A percentile compares a stretch with the other conserved stretches of the same genome.
Evolutionary conservation across 2,113 vertebrate genomes (phyloP).

Genomic region (Mola mola): DNA sequence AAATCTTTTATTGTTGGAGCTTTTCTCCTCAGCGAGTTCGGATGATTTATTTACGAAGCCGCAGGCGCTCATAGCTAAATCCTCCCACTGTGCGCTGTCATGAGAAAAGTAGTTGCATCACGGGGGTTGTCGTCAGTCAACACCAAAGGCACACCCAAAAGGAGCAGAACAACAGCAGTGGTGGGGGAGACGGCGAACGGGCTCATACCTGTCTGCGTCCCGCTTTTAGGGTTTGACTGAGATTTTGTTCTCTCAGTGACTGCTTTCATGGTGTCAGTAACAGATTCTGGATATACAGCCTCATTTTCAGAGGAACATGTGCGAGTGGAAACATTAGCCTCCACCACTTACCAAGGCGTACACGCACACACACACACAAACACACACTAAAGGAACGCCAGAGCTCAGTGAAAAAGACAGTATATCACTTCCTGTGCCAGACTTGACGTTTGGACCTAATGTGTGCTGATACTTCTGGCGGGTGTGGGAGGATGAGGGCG

Average conservation of each 20-base stretch:
- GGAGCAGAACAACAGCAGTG: slow-evolving; percentile 34
- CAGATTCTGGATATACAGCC: slow-evolving; percentile 57
- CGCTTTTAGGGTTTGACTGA: slow-evolving; percentile 53
- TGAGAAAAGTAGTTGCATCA: slow-evolving; percentile 74
- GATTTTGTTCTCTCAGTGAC: slow-evolving; percentile 61
- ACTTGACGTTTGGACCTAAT: slow-evolving; percentile 53
- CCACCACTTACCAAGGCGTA: slow-evolving; percentile 32
- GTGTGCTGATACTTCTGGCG: slow-evolving; percentile 29
- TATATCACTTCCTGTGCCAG: slow-evolving; percentile 53
- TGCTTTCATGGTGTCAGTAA: slow-evolving; percentile 70
- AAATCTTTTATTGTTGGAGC: slow-evolving; percentile 54
- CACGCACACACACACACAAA: slow-evolving; percentile 24
- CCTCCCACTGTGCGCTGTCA: slow-evolving; percentile 61
- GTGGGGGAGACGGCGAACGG: slow-evolving; percentile 46
- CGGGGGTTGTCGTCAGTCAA: slow-evolving; percentile 51
- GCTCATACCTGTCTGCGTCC: slow-evolving; percentile 53
- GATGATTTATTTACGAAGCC: slow-evolving; percentile 73
- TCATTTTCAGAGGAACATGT: slow-evolving; percentile 54
- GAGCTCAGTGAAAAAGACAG: slow-evolving; percentile 32
- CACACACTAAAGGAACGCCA: slow-evolving; percentile 39
- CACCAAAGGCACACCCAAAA: slow-evolving; percentile 57
- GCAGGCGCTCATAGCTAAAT: slow-evolving; percentile 49
- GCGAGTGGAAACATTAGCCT: slow-evolving; percentile 50
- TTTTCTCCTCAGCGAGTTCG: slow-evolving; percentile 59
- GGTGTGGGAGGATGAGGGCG: slow-evolving; percentile 13